phyloP scores from a whole-genome alignment of 1,140 invertebrate species.

The Halotydeus destructor region DNA sequence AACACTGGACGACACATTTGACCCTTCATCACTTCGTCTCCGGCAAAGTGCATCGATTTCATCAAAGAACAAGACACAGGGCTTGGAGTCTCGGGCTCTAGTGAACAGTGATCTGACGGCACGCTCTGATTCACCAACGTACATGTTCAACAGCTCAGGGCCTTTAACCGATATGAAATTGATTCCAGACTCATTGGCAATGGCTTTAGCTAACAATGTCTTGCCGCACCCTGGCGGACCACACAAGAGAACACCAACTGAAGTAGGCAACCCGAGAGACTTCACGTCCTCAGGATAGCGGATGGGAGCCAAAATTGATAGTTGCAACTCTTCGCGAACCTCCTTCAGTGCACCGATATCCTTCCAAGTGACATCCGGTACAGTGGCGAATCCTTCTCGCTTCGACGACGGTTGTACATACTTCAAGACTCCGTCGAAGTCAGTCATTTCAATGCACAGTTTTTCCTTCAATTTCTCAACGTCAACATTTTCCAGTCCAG shows the following conservation, averaged over 20 bases:
- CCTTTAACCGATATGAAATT: constrained; percentile 96
- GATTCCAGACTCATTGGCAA: constrained; percentile 85
- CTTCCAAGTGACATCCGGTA: constrained; percentile 90
- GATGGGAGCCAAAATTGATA: constrained; percentile 44
- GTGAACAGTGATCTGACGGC: constrained; percentile 85
- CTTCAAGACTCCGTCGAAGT: constrained; percentile 13
- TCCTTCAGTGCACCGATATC: constrained; percentile 79
- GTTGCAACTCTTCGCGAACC: constrained; percentile 56
- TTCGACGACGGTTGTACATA: constrained; percentile 30
- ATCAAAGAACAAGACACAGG: constrained; percentile 99
- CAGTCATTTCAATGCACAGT: constrained; percentile 6
- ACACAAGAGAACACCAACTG: constrained; percentile 71
- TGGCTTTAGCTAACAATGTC: constrained; percentile 74
- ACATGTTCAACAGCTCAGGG: constrained; percentile 90
- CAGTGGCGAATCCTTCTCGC: constrained; percentile 88
- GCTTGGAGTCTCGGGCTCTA: constrained; percentile 74
- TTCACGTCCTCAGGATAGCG: constrained; percentile 56
- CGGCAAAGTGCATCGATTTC: constrained; percentile 94
- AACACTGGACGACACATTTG: constrained; percentile 37
- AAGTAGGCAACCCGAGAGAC: constrained; percentile 46
- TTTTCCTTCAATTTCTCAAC: not conserved
- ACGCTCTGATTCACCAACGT: constrained; percentile 95
- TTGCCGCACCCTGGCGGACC: constrained; percentile 85
- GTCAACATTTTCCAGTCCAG: not conserved
- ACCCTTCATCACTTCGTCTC: constrained; percentile 44